Evolutionary conservation across 1,140 invertebrate species (phyloP).

Genomic region (Bombyx mori): DNA sequence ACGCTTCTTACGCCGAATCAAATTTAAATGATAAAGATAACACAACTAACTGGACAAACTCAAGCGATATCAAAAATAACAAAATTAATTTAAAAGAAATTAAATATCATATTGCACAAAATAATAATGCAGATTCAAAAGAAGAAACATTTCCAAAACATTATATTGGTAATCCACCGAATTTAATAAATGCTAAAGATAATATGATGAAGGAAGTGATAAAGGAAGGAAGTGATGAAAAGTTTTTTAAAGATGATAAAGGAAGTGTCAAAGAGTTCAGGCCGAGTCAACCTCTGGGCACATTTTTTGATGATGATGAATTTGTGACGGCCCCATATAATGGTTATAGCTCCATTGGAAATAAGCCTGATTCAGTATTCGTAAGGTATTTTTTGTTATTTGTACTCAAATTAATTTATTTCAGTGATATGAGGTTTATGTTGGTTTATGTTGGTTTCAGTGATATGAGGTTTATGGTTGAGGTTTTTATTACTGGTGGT

Average conservation of each 20-base stretch:
- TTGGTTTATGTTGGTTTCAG: no score
- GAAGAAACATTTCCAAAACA: not conserved
- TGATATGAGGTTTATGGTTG: no score
- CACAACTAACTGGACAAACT: constrained; percentile 8
- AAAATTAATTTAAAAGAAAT: not conserved
- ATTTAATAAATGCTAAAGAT: not conserved
- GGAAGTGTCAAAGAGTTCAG: constrained; percentile 35
- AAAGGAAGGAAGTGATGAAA: constrained; percentile 2
- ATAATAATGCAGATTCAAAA: not conserved
- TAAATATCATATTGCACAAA: not conserved
- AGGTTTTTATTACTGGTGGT: no score
- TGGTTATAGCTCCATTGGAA: not conserved
- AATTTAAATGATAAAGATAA: constrained; percentile 14
- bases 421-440: no score
- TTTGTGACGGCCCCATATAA: constrained; percentile 7
- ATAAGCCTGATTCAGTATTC: constrained; percentile 23
- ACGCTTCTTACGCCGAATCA: constrained; percentile 23
- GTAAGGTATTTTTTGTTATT: constrained; percentile 19
- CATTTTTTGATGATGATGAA: constrained; percentile 38
- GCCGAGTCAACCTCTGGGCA: constrained; percentile 46
- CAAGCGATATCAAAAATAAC: not conserved
- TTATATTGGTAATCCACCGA: not conserved
- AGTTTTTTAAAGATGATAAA: constrained; percentile 11
- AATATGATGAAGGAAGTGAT: not conserved
- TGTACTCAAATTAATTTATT: no score